Evolutionary conservation across 2,888 invertebrate genomes (phyloP), one percentile per base, ranked within the genome.

Genomic region (Liodrosophila aerea): DNA sequence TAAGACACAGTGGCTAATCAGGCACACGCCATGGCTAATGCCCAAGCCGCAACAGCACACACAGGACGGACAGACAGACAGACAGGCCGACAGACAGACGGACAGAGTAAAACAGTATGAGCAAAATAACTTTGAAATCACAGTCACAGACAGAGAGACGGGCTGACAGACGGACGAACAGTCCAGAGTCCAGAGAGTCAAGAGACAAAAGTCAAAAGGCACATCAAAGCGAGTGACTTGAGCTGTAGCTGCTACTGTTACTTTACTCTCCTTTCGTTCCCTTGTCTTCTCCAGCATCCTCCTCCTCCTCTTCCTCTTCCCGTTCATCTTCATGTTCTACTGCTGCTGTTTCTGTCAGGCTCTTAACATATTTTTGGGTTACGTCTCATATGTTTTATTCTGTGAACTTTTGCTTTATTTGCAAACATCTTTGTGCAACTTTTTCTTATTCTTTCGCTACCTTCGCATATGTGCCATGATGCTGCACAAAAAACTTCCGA

Each of bases 401-500:
- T 18, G 15, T 60, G 49, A 68, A 73, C 40, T 64, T 61, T 66
- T 33, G 37, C 60, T 76, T 57, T 69, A 57, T 30, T 53, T 57
- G 37, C 65, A 65, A 64, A 70, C 66, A 65, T 76, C 60, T 69
- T 69, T 73, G 63, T 64, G 45, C 39, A 73, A 73, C 58, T 68
- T 68, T 62, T 41, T 51, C 50, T n/a, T n/a, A n/a, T n/a, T n/a
- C n/a, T n/a, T n/a, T n/a, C n/a, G n/a, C 44, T 53, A 49, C 46
- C 52, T 61, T 22, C 9, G 11, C 36, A 36, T 27, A 36, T 27
- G 11, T 13, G 43, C 31, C 11, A 63, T 85, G 83, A 75, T 82
- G 85, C 76, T 75, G 78, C 83, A 85, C 80, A 81, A 81, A 80
- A 80, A 81, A 81, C 85, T 85, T 81, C 85, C 80, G 83, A 83